Evolutionary conservation across 2,113 vertebrate species (phyloP).

Genomic region (Variabilichromis moorii): DNA sequence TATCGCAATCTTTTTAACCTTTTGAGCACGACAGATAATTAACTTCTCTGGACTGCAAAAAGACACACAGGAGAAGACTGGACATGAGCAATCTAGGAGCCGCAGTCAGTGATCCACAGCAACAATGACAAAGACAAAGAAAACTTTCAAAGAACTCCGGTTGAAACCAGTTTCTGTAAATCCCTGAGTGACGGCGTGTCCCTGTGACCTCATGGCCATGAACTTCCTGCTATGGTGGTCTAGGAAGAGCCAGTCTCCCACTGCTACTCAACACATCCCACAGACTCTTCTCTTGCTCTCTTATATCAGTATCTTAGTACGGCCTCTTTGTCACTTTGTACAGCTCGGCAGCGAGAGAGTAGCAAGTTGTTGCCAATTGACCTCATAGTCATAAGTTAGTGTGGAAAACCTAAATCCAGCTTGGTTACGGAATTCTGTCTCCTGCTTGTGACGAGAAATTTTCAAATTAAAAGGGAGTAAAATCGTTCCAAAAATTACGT

Average conservation of each 20-base stretch:
- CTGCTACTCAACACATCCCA: not conserved
- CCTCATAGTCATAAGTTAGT: not conserved
- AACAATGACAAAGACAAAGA: slow-evolving; percentile 5
- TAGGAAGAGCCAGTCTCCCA: not conserved
- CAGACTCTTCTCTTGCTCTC: slow-evolving; percentile 7
- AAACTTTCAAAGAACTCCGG: slow-evolving; percentile 22
- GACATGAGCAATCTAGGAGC: not conserved
- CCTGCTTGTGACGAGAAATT: not conserved
- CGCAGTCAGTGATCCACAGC: not conserved
- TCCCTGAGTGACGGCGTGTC: slow-evolving; percentile 31
- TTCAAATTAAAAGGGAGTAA: not conserved
- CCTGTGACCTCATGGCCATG: slow-evolving; percentile 48
- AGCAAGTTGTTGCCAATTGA: not conserved
- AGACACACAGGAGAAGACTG: not conserved
- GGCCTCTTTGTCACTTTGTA: not conserved
- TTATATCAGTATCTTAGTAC: slow-evolving; percentile 38
- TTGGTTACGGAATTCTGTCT: not conserved
- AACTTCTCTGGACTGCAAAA: slow-evolving; percentile 2
- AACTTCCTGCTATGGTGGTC: slow-evolving; percentile 51
- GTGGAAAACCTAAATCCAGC: not conserved
- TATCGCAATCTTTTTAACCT: not conserved
- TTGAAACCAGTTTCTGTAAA: slow-evolving; percentile 53
- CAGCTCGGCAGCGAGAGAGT: not conserved
- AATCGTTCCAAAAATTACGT: fast-evolving
- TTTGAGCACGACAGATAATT: not conserved